Evolutionary conservation across 2,797 vertebrate species (phyloP).

Genomic region (Columba guinea): DNA sequence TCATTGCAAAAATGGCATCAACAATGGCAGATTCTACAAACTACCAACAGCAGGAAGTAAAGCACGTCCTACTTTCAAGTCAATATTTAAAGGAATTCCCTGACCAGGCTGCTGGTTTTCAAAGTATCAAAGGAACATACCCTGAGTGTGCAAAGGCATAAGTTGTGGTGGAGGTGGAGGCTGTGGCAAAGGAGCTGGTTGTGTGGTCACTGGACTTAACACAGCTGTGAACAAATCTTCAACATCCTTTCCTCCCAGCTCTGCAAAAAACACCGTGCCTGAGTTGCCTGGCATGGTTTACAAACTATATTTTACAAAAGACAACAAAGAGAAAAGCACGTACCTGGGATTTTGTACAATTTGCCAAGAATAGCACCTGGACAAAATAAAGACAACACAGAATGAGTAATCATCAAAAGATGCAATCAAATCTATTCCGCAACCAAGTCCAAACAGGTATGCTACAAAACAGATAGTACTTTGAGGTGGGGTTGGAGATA

Average conservation of each 20-base stretch:
- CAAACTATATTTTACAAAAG: neutral
- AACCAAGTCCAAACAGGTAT: neutral
- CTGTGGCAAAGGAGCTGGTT: constrained; percentile 85
- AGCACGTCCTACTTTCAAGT: neutral
- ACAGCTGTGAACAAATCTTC: constrained; percentile 98
- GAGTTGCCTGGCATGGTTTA: neutral
- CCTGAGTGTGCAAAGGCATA: constrained; percentile 84
- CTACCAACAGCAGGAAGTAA: neutral
- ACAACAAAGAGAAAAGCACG: constrained; percentile 13
- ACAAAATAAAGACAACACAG: constrained; percentile 48
- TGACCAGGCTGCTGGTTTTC: neutral
- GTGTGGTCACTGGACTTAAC: constrained; percentile 89
- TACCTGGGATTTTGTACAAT: constrained; percentile 99
- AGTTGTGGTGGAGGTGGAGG: constrained; percentile 78
- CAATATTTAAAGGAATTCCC: neutral
- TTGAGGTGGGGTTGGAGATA: neutral
- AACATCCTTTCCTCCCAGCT: constrained; percentile 97
- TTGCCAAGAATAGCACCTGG: constrained; percentile 98
- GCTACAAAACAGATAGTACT: neutral
- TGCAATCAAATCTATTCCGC: neutral
- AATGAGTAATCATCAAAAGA: constrained; percentile 21
- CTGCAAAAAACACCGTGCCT: constrained; percentile 73
- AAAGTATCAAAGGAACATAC: constrained; percentile 68
- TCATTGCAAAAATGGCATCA: neutral
- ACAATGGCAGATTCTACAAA: neutral